Base-by-base conservation (phyloP, 2,797 vertebrate genomes). In the Diceros bicornis region DNA sequence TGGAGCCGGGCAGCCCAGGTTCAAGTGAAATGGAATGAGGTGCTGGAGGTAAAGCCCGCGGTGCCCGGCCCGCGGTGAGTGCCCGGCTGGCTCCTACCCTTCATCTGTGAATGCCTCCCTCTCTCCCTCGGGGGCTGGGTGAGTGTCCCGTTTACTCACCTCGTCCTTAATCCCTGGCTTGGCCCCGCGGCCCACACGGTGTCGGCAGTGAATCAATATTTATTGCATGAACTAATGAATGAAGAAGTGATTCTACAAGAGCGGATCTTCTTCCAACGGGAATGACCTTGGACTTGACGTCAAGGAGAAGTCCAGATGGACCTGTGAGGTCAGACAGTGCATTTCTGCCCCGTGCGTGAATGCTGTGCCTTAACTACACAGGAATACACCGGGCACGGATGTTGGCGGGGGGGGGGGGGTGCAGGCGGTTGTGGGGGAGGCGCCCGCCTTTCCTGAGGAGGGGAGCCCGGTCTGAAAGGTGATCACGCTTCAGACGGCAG, bases 351-450 rank as follows among this genome's bases (percentile, higher is more conserved):
- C 2, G 0, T 1, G 1, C 32, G 62, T 4, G 44, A 23, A 11
- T 44, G 47, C 27, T 6, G n/a, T 9, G 37, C n/a, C 47, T 37
- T 66, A 3, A 41, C 47, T 18, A 11, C 1, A 0, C 4, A 23
- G 41, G 23, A 41, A 55, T 18, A 11, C 0, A 0, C 6, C 23
- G 41, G 23, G 29, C 50, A 2, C 1, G 7, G 6, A 8, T 1
- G 50, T 12, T 18, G 37, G n/a, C n/a, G n/a, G 37, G 25, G n/a
- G n/a, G n/a, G n/a, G 1, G 57, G 68, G 21, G 27, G 25, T 6
- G 47, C 21, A 16, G 61, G 59, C 41, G 7, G 13, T 20, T 21
- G 61, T 7, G 17, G 29, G 62, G 52, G 9, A 8, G 13, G n/a
- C 9, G 1, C 72, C 59, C 0, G 12, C 32, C 29, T 32, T 37